Conservation (phyloP, 2,888 invertebrate genomes). For the Dichetophora obliterata region DNA sequence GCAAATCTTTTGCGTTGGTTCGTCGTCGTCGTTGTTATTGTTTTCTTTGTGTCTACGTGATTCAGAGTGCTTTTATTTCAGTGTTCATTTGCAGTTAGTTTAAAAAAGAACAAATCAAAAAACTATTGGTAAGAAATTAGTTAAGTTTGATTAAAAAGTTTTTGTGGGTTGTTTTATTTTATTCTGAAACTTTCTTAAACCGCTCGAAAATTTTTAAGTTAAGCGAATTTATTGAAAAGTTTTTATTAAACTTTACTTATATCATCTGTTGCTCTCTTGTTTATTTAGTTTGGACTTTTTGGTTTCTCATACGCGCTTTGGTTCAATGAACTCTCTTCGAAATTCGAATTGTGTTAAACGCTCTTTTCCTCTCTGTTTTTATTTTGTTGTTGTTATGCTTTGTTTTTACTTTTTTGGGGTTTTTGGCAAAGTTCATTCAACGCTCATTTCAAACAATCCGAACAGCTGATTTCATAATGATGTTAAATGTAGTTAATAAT, state of each 20-base stretch:
- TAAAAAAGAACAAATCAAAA: not conserved
- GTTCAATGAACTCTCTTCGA: constrained; percentile 34
- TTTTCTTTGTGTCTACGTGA: not conserved
- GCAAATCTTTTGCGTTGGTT: not conserved
- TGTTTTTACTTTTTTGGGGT: not conserved
- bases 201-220: too few species aligned
- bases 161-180: not conserved
- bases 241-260: not conserved
- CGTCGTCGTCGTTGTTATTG: not conserved
- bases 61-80: not conserved
- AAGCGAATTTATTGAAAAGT: not conserved
- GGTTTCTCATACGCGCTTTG: not conserved
- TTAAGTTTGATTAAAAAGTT: too few species aligned
- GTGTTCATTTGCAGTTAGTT: not conserved
- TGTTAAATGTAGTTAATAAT: too few species aligned
- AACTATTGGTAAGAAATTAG: constrained; percentile 2
- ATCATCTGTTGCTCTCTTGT: not conserved
- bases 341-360: not conserved
- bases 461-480: not conserved
- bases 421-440: constrained; percentile 25
- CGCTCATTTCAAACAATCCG: constrained; percentile 23
- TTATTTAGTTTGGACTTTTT: not conserved
- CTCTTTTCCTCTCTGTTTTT: not conserved
- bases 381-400: not conserved
- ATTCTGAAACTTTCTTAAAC: too few species aligned